These are phyloP conservation scores for Cremastobaeus sp. DNA, from an alignment of 2,888 invertebrate genomes.

Conservation along the genomic window DNA sequence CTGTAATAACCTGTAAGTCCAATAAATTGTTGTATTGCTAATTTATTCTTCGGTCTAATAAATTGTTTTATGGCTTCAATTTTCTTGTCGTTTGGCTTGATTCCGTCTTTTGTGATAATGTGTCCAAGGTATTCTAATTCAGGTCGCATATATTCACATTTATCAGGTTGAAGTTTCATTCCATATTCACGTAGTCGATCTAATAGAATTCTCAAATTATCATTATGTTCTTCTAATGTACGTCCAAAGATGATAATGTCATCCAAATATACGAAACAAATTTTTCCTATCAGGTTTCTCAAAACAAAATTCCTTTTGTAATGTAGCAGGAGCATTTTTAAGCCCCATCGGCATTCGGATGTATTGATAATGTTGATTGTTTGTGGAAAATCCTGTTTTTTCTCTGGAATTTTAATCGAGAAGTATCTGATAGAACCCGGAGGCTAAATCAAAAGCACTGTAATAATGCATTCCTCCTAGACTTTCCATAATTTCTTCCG, in stretches of 20 bases:
- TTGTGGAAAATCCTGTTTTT: slow-evolving; percentile 8
- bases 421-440: slow-evolving; percentile 5
- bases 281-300: too few relatives aligned
- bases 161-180: slow-evolving; percentile 16
- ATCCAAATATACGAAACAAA: neutral
- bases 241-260: too few relatives aligned
- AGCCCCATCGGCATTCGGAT: slow-evolving; percentile 6
- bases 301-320: slow-evolving; percentile 13
- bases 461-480: slow-evolving; percentile 5
- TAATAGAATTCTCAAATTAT: slow-evolving; percentile 1
- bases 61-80: neutral
- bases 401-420: neutral
- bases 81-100: neutral
- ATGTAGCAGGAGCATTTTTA: slow-evolving; percentile 15
- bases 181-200: slow-evolving; percentile 6
- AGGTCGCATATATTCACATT: too few relatives aligned
- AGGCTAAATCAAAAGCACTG: slow-evolving; percentile 4
- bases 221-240: too few relatives aligned
- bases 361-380: slow-evolving; percentile 2
- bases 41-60: neutral
- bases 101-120: slow-evolving; percentile 4
- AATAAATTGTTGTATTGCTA: neutral
- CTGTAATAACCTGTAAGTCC: too few relatives aligned
- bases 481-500: too few relatives aligned
- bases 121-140: too few relatives aligned